Evolutionary conservation across 2,888 invertebrate species (phyloP).

Genomic region (Euplexia lucipara): DNA sequence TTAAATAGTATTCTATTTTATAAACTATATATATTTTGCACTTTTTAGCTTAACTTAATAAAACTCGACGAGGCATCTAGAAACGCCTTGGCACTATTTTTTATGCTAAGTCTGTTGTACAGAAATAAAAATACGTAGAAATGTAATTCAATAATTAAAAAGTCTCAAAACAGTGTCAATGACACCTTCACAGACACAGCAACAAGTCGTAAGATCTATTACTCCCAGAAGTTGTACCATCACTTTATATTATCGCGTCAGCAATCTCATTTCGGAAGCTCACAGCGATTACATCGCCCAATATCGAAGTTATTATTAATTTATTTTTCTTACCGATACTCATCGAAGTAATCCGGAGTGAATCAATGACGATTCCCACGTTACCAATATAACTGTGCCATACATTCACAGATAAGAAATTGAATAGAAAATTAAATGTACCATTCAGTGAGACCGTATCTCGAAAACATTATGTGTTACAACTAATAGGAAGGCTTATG

Average conservation of each 20-base stretch:
- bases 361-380: slow-evolving; percentile 86
- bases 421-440: slow-evolving; percentile 87
- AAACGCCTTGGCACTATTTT: slow-evolving; percentile 40
- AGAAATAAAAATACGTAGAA: slow-evolving; percentile 18
- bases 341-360: slow-evolving; percentile 86
- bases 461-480: slow-evolving; percentile 65
- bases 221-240: slow-evolving; percentile 50
- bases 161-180: slow-evolving; percentile 42
- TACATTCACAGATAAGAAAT: slow-evolving; percentile 84
- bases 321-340: slow-evolving; percentile 83
- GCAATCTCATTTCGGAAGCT: slow-evolving; percentile 74
- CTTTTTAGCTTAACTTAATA: slow-evolving; percentile 32
- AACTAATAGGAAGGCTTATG: slow-evolving; percentile 60
- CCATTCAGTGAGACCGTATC: slow-evolving; percentile 75
- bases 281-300: slow-evolving; percentile 80
- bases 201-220: slow-evolving; percentile 50
- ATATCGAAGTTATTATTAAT: slow-evolving; percentile 86
- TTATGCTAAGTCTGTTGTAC: slow-evolving; percentile 11
- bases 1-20: slow-evolving; percentile 15
- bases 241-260: slow-evolving; percentile 63
- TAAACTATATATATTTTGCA: slow-evolving; percentile 35
- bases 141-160: slow-evolving; percentile 26
- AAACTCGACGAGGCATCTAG: slow-evolving; percentile 17
- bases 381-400: slow-evolving; percentile 80
- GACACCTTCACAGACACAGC: slow-evolving; percentile 37